Base-by-base conservation (phyloP, 2,797 vertebrate genomes). In the Strix occidentalis region DNA sequence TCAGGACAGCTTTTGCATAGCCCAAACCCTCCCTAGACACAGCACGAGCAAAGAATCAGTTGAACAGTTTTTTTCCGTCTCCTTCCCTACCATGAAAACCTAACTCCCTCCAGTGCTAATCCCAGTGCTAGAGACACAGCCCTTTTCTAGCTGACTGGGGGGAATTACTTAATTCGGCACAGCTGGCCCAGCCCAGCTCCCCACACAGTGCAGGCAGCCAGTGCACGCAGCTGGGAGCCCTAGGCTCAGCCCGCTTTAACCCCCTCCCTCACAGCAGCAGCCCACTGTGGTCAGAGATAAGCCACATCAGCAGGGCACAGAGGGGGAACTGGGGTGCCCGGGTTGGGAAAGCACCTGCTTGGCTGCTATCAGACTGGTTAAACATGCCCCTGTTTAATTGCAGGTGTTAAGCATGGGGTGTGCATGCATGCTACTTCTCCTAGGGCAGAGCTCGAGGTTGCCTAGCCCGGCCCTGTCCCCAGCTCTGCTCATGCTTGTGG, bases 121-220 rank as follows among this genome's bases (percentile, higher is more conserved):
- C 95, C 89, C 94, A 83, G 79, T 1, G 75, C 87, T 51, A 21
- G 60, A 89, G 92, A 77, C 92, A 84, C 92, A 78, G 84, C 92
- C 95, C 91, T 93, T 68, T 79, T 33, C 69, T 56, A 75, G 78
- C 87, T 65, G 86, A n/a, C 89, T 39, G 57, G 57, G 70, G 93
- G 85, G 83, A 96, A 92, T 16, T 63, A 78, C 83, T 95, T 76
- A 82, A 84, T 53, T 79, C 77, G 1, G 71, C 5, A 10, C 94
- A 96, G 90, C 94, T 90, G 94, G 93, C 48, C 93, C 86, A 25
- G 60, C 85, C 80, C 88, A 43, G 74, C 71, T 90, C 91, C 91
- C 90, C 91, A 25, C 64, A 9, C 20, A 2, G 26, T 1, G 7
- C 74, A 15, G 3, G 5, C 76, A 63, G 83, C 93, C 95, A 77